Percentiles rank a stretch among this genome's conserved stretches.
Conservation (phyloP, 2,113 vertebrate species). For the Microtus pennsylvanicus region DNA sequence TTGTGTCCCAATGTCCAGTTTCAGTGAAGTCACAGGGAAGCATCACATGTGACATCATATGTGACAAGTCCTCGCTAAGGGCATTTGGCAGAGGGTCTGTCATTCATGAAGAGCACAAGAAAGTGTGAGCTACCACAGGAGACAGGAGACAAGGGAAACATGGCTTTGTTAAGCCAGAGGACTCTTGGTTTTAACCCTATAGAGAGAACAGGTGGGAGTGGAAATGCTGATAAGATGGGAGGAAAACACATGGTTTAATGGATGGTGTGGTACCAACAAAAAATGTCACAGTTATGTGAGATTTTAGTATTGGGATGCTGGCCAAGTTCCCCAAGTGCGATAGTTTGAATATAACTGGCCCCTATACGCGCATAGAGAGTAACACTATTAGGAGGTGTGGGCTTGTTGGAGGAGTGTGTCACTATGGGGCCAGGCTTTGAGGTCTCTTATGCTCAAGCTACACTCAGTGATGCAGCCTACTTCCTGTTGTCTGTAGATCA, state of each 20-base stretch:
- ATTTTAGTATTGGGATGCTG: background rate
- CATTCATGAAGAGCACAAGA: background rate
- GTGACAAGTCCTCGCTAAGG: background rate
- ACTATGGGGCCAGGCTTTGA: background rate
- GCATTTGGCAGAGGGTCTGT: background rate
- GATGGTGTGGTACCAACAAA: background rate
- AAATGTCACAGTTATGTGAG: background rate
- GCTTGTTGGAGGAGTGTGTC: background rate
- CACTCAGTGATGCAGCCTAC: background rate
- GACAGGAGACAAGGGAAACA: background rate
- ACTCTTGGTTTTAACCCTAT: no score
- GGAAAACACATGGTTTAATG: fast-evolving
- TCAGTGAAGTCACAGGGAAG: background rate
- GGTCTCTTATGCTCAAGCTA: background rate
- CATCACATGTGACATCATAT: background rate
- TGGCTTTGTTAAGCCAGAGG: no score
- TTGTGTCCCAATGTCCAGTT: background rate
- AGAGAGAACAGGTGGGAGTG: no score
- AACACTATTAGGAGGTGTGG: background rate
- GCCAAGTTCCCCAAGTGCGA: fast-evolving
- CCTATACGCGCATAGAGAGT: background rate
- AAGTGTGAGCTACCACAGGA: background rate
- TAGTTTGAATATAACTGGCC: background rate
- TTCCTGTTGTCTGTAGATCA: background rate
- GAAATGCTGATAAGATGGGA: background rate